phyloP scores from a whole-genome alignment of 2,113 vertebrate species.

The Sphyrna mokarran region DNA sequence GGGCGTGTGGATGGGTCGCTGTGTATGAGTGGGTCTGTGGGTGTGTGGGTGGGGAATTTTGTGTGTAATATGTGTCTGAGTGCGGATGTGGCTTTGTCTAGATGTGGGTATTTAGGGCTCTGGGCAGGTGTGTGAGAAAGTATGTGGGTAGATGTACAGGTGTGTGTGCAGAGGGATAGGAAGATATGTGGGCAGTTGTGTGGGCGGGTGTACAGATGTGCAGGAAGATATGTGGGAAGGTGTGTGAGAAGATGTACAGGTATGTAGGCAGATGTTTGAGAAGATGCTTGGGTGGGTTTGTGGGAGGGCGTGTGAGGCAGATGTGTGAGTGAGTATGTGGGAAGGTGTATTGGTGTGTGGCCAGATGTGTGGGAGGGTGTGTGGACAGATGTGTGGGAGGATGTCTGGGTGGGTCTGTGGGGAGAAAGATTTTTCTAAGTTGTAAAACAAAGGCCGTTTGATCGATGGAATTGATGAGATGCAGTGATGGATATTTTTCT shows the following conservation, averaged over 20 bases:
- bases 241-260: too few relatives aligned
- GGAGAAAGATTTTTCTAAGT: background rate
- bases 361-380: too few relatives aligned
- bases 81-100: background rate
- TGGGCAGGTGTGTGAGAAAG: background rate
- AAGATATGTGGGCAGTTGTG: too few relatives aligned
- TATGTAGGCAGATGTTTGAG: background rate
- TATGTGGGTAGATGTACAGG: background rate
- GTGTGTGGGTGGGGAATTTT: background rate
- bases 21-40: too few relatives aligned
- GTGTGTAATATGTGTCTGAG: too few relatives aligned
- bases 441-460: background rate
- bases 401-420: background rate
- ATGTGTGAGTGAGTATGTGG: background rate
- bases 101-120: too few relatives aligned
- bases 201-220: fast-evolving
- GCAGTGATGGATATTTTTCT: background rate
- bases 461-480: background rate
- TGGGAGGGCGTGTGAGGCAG: background rate
- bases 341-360: background rate
- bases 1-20: too few relatives aligned
- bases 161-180: background rate
- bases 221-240: background rate
- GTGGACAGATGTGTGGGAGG: too few relatives aligned
- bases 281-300: too few relatives aligned